These are phyloP conservation scores for Ageneiosus marmoratus DNA, from an alignment of 2,113 vertebrate species.

Conservation along the genomic window DNA sequence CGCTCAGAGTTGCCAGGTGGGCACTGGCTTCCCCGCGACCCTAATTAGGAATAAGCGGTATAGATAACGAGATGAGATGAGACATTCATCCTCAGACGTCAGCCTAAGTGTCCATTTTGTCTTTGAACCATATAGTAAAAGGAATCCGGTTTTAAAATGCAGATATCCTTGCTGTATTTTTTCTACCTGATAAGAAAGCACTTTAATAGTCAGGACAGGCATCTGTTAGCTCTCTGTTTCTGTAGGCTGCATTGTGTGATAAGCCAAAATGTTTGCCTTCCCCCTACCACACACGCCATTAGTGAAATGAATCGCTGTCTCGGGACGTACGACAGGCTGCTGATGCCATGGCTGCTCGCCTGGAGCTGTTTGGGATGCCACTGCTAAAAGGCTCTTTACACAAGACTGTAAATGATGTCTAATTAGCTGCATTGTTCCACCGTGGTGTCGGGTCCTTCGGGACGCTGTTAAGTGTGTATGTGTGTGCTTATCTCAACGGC, in stretches of 20 bases:
- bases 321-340: constrained; percentile 33
- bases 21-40: too few species aligned
- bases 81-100: too few species aligned
- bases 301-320: constrained; percentile 65
- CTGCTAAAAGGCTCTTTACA: constrained; percentile 62
- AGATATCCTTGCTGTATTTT: constrained; percentile 24
- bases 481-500: constrained; percentile 21
- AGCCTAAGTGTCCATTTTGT: not conserved
- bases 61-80: too few species aligned
- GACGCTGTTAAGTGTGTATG: constrained; percentile 34
- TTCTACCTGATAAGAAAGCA: constrained; percentile 50
- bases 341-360: constrained; percentile 51
- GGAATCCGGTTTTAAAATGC: constrained; percentile 8
- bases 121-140: not conserved
- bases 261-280: constrained; percentile 64
- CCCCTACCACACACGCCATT: constrained; percentile 52
- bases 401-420: constrained; percentile 61
- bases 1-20: too few species aligned
- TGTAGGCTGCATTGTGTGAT: constrained; percentile 59
- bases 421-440: constrained; percentile 59
- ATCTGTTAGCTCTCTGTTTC: constrained; percentile 49
- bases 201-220: constrained; percentile 57
- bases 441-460: constrained; percentile 46
- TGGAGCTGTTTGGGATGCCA: constrained; percentile 48
- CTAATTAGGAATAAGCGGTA: too few species aligned